These are phyloP conservation scores for Cephus pulcher DNA, from an alignment of 2,888 invertebrate genomes.

Conservation along the genomic window DNA sequence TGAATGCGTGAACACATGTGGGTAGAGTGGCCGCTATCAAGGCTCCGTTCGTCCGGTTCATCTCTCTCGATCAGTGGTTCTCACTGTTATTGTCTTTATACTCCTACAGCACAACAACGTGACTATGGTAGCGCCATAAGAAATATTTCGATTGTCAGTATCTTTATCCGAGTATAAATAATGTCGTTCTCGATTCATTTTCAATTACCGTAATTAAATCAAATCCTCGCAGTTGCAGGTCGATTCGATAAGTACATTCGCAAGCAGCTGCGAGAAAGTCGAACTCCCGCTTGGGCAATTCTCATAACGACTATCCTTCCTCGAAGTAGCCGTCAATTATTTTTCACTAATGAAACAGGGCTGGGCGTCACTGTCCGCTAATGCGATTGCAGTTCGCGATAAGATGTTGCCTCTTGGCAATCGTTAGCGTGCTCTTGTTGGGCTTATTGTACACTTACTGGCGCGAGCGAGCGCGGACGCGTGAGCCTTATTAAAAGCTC, in stretches of 20 bases:
- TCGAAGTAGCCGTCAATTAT: slow-evolving; percentile 55
- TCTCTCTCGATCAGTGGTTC: slow-evolving; percentile 40
- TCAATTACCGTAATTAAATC: background rate
- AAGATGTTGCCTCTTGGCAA: slow-evolving; percentile 54
- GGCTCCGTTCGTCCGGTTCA: slow-evolving; percentile 36
- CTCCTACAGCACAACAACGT: background rate
- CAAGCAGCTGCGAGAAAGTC: background rate
- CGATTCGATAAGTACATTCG: background rate
- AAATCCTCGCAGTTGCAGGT: background rate
- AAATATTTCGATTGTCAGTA: background rate
- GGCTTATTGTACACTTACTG: slow-evolving; percentile 18
- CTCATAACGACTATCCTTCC: slow-evolving; percentile 13
- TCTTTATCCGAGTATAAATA: background rate
- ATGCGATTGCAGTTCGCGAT: slow-evolving; percentile 61
- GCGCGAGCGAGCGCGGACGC: slow-evolving; percentile 22
- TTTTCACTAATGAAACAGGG: slow-evolving; percentile 62
- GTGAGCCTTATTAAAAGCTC: slow-evolving; percentile 27
- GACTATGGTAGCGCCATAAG: background rate
- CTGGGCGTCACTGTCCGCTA: slow-evolving; percentile 61
- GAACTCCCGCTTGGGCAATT: background rate
- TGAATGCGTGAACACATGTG: slow-evolving; percentile 43
- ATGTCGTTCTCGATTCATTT: background rate
- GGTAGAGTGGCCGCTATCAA: slow-evolving; percentile 41
- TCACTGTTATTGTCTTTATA: slow-evolving; percentile 19
- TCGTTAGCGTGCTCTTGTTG: slow-evolving; percentile 57